These are phyloP conservation scores for Sminthopsis crassicaudata DNA, from an alignment of 2,113 vertebrate species.

Conservation along the genomic window DNA sequence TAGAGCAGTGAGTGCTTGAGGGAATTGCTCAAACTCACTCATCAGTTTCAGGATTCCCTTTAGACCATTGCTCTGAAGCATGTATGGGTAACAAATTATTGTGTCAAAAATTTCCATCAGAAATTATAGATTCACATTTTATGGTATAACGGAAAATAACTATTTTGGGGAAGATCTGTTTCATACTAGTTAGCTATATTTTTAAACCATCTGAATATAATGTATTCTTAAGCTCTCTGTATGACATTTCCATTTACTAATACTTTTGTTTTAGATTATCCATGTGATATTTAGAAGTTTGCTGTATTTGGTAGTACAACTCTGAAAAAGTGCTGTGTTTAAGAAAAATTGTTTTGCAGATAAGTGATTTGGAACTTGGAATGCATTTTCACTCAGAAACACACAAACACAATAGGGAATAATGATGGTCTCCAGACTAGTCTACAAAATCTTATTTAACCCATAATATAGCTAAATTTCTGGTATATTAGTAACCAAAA, in stretches of 20 bases:
- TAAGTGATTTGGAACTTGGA: not conserved
- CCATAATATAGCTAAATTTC: not conserved
- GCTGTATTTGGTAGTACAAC: not conserved
- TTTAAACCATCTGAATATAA: not conserved
- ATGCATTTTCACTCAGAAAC: not conserved
- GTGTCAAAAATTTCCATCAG: not conserved
- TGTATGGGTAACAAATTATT: not conserved
- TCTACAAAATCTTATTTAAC: not conserved
- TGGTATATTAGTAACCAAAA: not conserved
- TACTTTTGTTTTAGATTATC: not conserved
- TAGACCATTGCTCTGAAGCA: not conserved
- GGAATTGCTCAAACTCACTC: conserved; percentile 1
- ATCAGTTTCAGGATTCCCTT: not conserved
- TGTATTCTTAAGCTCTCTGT: not conserved
- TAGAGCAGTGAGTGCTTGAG: not conserved
- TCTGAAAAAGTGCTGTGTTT: not conserved
- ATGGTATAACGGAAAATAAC: not conserved
- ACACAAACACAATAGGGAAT: not conserved
- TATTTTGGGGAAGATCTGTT: not conserved
- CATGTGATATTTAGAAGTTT: not conserved
- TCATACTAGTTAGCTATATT: not conserved
- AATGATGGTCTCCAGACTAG: not conserved
- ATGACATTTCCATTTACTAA: not conserved
- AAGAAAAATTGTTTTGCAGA: not conserved
- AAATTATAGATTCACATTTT: not conserved